Evolutionary conservation across 2,113 vertebrate species (phyloP).

Genomic region (Salvelinus fontinalis): DNA sequence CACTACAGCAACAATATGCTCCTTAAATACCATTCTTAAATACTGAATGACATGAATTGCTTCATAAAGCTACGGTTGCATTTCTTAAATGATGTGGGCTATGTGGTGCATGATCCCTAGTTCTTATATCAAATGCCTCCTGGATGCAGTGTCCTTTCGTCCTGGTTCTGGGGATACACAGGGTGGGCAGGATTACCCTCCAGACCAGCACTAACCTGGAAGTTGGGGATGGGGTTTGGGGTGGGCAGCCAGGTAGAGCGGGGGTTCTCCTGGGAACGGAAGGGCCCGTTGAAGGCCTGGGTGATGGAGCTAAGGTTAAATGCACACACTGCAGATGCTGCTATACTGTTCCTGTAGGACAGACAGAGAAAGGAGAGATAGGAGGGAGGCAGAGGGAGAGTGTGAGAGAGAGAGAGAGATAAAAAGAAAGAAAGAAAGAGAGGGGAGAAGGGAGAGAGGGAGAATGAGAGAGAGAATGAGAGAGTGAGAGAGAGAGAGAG

Average conservation of each 20-base stretch:
- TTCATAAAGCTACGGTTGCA: no score
- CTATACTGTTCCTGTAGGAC: constrained; percentile 90
- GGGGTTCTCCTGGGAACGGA: constrained; percentile 95
- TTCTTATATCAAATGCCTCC: no score
- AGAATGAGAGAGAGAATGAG: not conserved
- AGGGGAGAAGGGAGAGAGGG: no score
- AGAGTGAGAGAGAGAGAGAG: not conserved
- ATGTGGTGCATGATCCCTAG: no score
- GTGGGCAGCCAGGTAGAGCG: constrained; percentile 95
- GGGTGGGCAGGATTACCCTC: no score
- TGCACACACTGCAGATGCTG: constrained; percentile 94
- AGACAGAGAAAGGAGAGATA: constrained; percentile 2
- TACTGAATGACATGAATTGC: no score
- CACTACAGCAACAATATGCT: no score
- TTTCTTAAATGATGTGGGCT: no score
- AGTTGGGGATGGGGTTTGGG: constrained; percentile 84
- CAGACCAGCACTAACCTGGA: not conserved
- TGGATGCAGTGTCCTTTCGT: no score
- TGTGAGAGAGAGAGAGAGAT: not conserved
- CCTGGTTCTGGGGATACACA: no score
- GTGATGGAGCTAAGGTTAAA: constrained; percentile 98
- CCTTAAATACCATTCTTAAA: no score
- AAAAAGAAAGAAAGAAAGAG: not conserved
- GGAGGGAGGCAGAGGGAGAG: no score
- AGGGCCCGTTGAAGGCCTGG: constrained; percentile 93